Evolutionary conservation across 2,797 vertebrate species (phyloP), one percentile per base, ranked within the genome.

Genomic region (Dallia pectoralis): DNA sequence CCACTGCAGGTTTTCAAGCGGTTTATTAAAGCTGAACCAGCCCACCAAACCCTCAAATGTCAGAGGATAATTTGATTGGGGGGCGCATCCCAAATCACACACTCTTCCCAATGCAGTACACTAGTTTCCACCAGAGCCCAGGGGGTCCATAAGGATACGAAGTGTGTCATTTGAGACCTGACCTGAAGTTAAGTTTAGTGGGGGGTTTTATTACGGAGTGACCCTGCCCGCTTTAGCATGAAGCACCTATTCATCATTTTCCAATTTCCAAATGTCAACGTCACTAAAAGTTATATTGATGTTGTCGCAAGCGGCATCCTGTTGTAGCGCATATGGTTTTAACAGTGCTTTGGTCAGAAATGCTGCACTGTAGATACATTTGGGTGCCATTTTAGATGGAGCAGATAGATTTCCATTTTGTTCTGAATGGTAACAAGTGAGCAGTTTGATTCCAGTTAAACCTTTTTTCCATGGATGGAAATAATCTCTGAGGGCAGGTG

Each of bases 181-280:
- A 5, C 51, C 51, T 56, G n/a, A n/a, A n/a, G 51, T n/a, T 56
- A 56, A 56, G 65, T 75, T 74, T 68, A 32, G 70, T 73, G 62
- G 61, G 11, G 62, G 61, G 11, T 75, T 75, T 72, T 67, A 79
- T 76, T 69, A 77, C 48, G 66, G 51, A 56, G 19, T 75, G 59
- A 53, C 36, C 33, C 62, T 51, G 56, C 14, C 18, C 18, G 67
- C 59, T 19, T 53, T 69, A 51, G 25, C 63, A 48, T 73, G 62
- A 25, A 12, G 16, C 25, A 48, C 40, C 49, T 1, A 49, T 70
- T 70, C 25, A 49, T 77, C 63, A 70, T 74, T 73, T 27, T 29
- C 25, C 72, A 71, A 67, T 70, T 73, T 25, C 29, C 48, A 77
- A 74, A 83, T 79, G 72, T 74, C 71, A 74, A 62, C 40, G 2